These are phyloP conservation scores for Drosophila fungiperda DNA, from an alignment of 2,888 invertebrate genomes.

Conservation along the genomic window DNA sequence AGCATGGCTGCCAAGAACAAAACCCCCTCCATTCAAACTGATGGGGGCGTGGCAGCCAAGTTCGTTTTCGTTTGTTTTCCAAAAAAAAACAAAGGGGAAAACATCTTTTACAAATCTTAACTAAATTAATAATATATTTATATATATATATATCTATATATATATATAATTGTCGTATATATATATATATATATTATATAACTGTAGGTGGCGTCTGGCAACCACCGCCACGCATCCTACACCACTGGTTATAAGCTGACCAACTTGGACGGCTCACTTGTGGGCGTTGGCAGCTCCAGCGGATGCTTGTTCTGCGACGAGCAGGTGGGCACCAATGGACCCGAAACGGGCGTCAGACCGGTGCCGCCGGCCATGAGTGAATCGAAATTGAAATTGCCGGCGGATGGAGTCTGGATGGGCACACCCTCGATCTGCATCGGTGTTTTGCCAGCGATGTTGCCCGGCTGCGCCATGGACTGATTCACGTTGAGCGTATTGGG, in stretches of 20 bases:
- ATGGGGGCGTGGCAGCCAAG: constrained; percentile 14
- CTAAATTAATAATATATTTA: constrained; percentile 31
- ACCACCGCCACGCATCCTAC: constrained; percentile 65
- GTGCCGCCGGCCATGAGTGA: constrained; percentile 97
- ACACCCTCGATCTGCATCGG: constrained; percentile 91
- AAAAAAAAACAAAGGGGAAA: constrained; percentile 67
- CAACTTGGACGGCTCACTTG: constrained; percentile 90
- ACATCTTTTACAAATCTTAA: constrained; percentile 67
- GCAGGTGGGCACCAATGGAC: constrained; percentile 89
- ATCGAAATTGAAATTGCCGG: constrained; percentile 95
- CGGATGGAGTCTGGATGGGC: constrained; percentile 94
- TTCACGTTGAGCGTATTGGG: constrained; percentile 90
- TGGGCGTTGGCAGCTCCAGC: constrained; percentile 90
- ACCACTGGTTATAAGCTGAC: constrained; percentile 91
- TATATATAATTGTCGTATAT: not conserved
- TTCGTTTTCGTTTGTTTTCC: constrained; percentile 39
- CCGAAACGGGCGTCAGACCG: constrained; percentile 94
- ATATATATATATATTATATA: constrained; percentile 61
- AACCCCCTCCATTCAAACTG: not conserved
- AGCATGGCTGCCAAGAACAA: constrained; percentile 1
- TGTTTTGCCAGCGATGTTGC: constrained; percentile 67
- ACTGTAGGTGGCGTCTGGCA: constrained; percentile 54
- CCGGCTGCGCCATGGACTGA: constrained; percentile 85
- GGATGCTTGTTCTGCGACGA: constrained; percentile 91
- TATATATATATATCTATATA: constrained; percentile 23